Base-by-base conservation (phyloP, 37 sponge, comb jelly and placozoan genomes). In the Aphrocallistes beatrix region DNA sequence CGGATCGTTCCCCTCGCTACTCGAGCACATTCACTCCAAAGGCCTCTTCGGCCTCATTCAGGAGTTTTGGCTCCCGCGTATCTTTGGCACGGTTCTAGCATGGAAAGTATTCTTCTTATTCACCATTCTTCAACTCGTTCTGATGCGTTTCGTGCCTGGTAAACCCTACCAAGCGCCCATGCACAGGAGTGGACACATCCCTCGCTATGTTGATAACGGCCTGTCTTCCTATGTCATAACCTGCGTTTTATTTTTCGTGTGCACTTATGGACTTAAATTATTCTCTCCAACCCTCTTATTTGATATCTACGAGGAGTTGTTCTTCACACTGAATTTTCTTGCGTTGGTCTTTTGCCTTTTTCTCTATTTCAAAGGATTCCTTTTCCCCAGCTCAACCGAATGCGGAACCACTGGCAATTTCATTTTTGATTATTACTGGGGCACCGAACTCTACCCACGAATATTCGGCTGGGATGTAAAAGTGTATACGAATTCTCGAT, bases 381-480 rank as follows among this genome's bases (percentile, higher is more conserved):
- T 81, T 38, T 36, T 82, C 30, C 92, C 92, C 0, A 88, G 90
- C 9, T 48, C 87, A 19, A 82, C 88, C 3, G 92, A 92, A 40
- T 34, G 21, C 39, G 86, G 90, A 37, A 38, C 23, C 1, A 60
- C 89, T 81, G 91, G 90, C 0, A 89, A 37, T 37, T 45, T 90
- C 16, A 51, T 93, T 0, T 90, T 90, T 69, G 93, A 90, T 42
- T 93, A 85, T 50, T 93, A 89, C 83, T 89, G 91, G 91, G 93
- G 93, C 19, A 90, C 89, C 0, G 93, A 93, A 38, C 86, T 93
- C 25, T 90, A 93, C 38, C 93, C 93, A 23, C 81, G 88, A 17
- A 83, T 92, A 0, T 38, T 92, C 0, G 89, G 86, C 37, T 23
- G 37, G 82, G 1, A 23, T 30, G 19, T 75, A 23, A 30, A 19